phyloP scores from a whole-genome alignment of 2,113 vertebrate species.

The Gavialis gangeticus region DNA sequence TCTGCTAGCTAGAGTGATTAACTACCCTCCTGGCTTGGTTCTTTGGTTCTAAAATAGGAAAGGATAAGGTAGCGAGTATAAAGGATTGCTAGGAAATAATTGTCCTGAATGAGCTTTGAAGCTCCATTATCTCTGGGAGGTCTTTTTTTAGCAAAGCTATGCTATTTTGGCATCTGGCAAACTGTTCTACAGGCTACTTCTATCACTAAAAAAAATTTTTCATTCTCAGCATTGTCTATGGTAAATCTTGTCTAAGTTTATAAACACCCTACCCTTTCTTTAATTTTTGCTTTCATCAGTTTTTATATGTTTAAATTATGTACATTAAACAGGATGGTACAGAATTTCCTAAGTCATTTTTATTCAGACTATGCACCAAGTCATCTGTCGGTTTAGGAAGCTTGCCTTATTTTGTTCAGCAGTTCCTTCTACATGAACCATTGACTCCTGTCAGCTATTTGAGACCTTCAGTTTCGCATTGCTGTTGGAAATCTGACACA shows the following conservation, averaged over 20 bases:
- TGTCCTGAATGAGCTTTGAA: not conserved
- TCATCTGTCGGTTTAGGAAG: not conserved
- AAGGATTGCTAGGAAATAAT: not conserved
- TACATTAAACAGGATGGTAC: not conserved
- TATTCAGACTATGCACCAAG: not conserved
- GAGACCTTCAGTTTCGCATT: not conserved
- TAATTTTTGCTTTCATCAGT: not conserved
- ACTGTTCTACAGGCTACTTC: not conserved
- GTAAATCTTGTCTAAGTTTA: not conserved
- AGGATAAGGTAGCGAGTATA: not conserved
- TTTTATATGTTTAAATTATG: not conserved
- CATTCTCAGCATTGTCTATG: not conserved
- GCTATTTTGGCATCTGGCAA: not conserved
- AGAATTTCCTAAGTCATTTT: not conserved
- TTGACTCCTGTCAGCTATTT: not conserved
- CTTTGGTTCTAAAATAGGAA: constrained; percentile 27
- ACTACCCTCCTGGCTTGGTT: not conserved
- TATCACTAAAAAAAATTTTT: not conserved
- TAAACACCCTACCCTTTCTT: not conserved
- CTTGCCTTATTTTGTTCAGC: not conserved
- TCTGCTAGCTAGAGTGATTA: not conserved
- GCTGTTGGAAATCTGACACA: not conserved
- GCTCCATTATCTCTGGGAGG: not conserved
- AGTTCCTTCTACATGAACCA: not conserved
- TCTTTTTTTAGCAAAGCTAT: not conserved